Percentiles rank a stretch among this genome's conserved stretches.
These are phyloP conservation scores for Lymantria dispar DNA, from an alignment of 2,888 invertebrate genomes.

Conservation along the genomic window DNA sequence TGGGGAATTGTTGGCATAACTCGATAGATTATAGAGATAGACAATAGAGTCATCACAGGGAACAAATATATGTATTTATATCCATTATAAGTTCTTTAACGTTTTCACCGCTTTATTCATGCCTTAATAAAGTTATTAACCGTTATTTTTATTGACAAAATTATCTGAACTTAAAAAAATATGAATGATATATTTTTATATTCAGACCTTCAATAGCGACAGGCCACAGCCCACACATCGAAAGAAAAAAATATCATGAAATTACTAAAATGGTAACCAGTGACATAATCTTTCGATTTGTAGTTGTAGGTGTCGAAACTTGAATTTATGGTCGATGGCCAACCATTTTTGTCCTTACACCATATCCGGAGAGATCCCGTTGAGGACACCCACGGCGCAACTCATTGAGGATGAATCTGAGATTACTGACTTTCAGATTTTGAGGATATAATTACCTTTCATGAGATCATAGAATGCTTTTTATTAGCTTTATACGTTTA, in stretches of 20 bases:
- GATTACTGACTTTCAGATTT: no score
- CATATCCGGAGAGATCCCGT: slow-evolving; percentile 29
- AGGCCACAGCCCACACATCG: slow-evolving; percentile 20
- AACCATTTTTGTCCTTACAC: slow-evolving; percentile 26
- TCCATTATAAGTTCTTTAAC: no score
- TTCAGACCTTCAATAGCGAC: slow-evolving; percentile 13
- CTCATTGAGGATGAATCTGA: background rate
- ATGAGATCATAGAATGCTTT: no score
- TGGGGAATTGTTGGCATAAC: no score
- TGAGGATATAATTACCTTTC: no score
- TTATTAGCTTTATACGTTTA: no score
- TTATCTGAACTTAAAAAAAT: background rate
- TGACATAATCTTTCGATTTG: slow-evolving; percentile 33
- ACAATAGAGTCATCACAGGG: no score
- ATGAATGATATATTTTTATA: slow-evolving; percentile 13
- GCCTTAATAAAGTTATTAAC: no score
- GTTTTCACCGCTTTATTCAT: no score
- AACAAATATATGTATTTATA: no score
- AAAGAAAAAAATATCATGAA: slow-evolving; percentile 22
- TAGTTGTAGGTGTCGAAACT: slow-evolving; percentile 36
- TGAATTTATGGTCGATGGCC: slow-evolving; percentile 27
- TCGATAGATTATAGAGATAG: no score
- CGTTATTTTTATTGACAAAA: no score
- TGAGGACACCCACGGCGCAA: slow-evolving; percentile 21
- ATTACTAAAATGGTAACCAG: slow-evolving; percentile 21